Evolutionary conservation across 2,888 invertebrate genomes (phyloP), one percentile per base, ranked within the genome.

Genomic region (Macrostomum cliftonense): DNA sequence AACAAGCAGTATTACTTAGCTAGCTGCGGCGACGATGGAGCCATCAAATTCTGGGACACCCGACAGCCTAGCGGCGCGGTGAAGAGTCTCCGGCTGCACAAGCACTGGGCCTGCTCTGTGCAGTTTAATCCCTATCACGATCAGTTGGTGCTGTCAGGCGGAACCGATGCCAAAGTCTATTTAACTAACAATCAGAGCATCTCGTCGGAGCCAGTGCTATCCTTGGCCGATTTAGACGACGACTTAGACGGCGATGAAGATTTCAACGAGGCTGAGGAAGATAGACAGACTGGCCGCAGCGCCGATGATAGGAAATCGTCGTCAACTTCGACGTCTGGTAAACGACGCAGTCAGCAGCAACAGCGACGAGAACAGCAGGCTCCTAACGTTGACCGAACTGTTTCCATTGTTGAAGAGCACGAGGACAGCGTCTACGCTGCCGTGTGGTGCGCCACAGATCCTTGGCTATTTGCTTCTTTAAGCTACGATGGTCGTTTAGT

Each of bases 401-500:
- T 28, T 4, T 28, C 28, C 4, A 9, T 28, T 28, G 28, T 28
- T 64, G 91, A 95, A 65, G 87, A 89, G 59, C 93, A 97, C 64
- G 95, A 95, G 67, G 95, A 97, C 70, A 87, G 88, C 7, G 93
- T 97, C 14, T 97, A 93, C 73, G 83, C 84, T 62, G 86, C 83
- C 0, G 91, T 91, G 70, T 97, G 95, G 95, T 89, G 89, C 53
- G 79, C 83, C 19, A 85, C 86, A 20, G 95, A 97, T 73, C 91
- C 95, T 13, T 97, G 95, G 95, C 81, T 88, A 51, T 95, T 93
- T 75, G 95, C 95, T n/a, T 93, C 93, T 0, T 75, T 93, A 1
- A 91, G 91, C 67, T 93, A 91, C 68, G 97, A 97, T 71, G 97
- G 95, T 0, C 74, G 95, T 45, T 77, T 97, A 16, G 81, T 95